Base-by-base conservation (phyloP, 2,888 invertebrate species). In the Miltochrista miniata region DNA sequence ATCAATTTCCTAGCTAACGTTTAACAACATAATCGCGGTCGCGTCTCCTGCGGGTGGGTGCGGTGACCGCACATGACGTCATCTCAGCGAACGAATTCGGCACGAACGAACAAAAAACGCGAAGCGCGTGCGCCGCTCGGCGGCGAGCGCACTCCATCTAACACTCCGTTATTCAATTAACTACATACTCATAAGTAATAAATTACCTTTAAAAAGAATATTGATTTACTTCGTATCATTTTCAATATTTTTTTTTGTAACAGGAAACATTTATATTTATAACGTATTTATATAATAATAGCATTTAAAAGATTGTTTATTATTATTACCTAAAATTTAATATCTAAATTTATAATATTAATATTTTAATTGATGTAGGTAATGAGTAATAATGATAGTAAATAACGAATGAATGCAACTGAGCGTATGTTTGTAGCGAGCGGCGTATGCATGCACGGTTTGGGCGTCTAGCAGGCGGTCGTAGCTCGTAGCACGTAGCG, bases 261-360 rank as follows among this genome's bases (percentile, higher is more conserved):
- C 92, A 92, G 92, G 92, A 91, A 92, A 92, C 92, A 92, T 92
- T 92, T 90, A 91, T 92, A 88, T 89, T 90, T 85, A 92, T 92
- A 92, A 92, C 92, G 91, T 92, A 92, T 92, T 92, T 91, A 90
- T 92, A 92, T 92, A 90, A 91, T 92, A 90, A 90, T 90, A 91
- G 91, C 90, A 86, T 92, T 92, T 90, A 92, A 92, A 92, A 92
- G 91, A 90, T 92, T 92, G 92, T 92, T 92, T 89, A 90, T 90
- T 92, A 88, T 90, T 89, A 90, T 89, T 92, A 92, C 89, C 92
- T 92, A 92, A 91, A 91, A 88, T 92, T 92, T 90, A 81, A 89
- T 91, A 91, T 82, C 91, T 91, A 90, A 78, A 83, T 86, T 90
- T 87, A 90, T 91, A 88, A 87, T 90, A 89, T 86, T 87, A 90